Base-by-base conservation (phyloP, 2,113 vertebrate species). In the Lutjanus erythropterus region DNA sequence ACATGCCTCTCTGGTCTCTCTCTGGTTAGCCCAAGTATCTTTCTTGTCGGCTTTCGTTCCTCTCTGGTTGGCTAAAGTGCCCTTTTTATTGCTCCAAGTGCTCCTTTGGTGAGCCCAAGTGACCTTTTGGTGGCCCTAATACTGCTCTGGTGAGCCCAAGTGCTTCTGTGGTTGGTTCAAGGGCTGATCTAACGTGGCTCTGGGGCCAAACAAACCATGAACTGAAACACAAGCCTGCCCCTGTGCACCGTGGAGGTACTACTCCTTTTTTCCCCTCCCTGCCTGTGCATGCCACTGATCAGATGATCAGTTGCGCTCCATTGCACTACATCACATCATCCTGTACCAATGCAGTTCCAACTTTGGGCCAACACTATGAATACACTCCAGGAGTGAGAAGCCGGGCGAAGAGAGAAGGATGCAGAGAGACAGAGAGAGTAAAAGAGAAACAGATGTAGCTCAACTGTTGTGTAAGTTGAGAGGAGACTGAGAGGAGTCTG, bases 371-470 rank as follows among this genome's bases (percentile, higher is more conserved):
- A 59, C 56, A 75, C 35, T 21, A 41, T 35, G 33, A 79, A 76
- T 37, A 71, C 64, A 55, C 50, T 72, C 64, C 41, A 47, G 35
- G 33, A 71, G 53, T 42, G 27, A 9, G 41, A 59, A n/a, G 27
- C 66, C n/a, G 69, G 47, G 47, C 33, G 31, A n/a, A 65, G 53
- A 27, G 52, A 73, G 59, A 35, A 49, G 78, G 47, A 84, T 9
- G 6, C 9, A 21, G 25, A 42, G 52, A 78, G 52, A 66, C 25
- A 7, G 33, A 80, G 76, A 35, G 66, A 60, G 81, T 21, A 88
- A 92, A 92, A 68, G 74, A 91, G 87, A 94, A 93, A 78, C 90
- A 94, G 92, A 93, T 91, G 89, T 81, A 86, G 78, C 44, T 81
- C 35, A 46, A 86, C 71, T 81, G 86, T 76, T 88, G 59, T 72